phyloP scores from a whole-genome alignment of 1,140 invertebrate species.

The Diachasma alloeum region DNA sequence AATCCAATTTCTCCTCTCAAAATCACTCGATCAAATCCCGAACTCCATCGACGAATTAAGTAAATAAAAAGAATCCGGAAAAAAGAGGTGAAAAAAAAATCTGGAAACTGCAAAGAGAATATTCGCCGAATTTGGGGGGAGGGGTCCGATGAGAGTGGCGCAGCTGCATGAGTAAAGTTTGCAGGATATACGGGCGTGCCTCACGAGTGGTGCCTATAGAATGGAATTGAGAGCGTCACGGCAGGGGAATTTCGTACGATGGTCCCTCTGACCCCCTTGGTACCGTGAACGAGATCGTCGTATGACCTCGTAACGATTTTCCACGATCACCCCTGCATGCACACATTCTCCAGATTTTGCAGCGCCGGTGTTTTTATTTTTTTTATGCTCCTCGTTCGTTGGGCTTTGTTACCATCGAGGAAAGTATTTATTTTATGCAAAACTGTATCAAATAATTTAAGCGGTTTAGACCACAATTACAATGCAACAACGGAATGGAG shows the following conservation, averaged over 20 bases:
- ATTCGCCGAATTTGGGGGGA: background rate
- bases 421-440: too few relatives aligned
- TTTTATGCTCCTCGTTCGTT: too few relatives aligned
- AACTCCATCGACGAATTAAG: background rate
- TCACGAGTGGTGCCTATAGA: background rate
- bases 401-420: too few relatives aligned
- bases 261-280: background rate
- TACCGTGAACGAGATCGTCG: background rate
- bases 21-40: background rate
- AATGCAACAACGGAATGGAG: too few relatives aligned
- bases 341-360: slow-evolving; percentile 6
- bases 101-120: background rate
- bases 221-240: slow-evolving; percentile 2
- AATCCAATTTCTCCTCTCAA: background rate
- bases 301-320: slow-evolving; percentile 9
- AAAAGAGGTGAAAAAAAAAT: background rate
- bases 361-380: background rate
- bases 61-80: background rate
- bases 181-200: background rate
- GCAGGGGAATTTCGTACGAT: background rate
- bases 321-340: background rate
- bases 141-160: background rate
- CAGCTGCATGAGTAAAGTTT: slow-evolving; percentile 7
- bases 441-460: too few relatives aligned
- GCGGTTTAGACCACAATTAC: too few relatives aligned